Conservation (phyloP, 2,113 vertebrate species). For the Lycaon pictus region DNA sequence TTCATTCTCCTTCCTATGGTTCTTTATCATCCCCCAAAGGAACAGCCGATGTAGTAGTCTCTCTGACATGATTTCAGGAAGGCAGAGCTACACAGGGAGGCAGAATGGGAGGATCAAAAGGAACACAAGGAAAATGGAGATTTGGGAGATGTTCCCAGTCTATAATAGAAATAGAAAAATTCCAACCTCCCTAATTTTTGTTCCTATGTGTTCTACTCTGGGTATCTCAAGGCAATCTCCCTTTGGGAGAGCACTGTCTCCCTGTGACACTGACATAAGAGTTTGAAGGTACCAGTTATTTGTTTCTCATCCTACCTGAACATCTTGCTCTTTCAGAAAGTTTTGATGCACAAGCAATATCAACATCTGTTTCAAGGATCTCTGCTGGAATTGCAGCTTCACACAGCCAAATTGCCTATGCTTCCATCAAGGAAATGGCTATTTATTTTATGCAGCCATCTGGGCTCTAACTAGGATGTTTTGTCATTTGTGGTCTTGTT, state of each 20-base stretch:
- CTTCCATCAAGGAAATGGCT: slow-evolving; percentile 89
- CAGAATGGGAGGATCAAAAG: slow-evolving; percentile 1
- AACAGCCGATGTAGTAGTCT: not conserved
- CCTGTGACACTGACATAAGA: slow-evolving; percentile 69
- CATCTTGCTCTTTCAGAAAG: slow-evolving; percentile 88
- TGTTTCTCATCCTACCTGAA: slow-evolving; percentile 86
- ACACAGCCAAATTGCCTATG: slow-evolving; percentile 90
- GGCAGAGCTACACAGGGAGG: not conserved
- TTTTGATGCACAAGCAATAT: slow-evolving; percentile 89
- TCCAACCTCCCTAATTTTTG: not conserved
- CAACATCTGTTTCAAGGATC: slow-evolving; percentile 91
- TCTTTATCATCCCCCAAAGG: not conserved
- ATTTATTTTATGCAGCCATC: slow-evolving; percentile 93
- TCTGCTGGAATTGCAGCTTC: slow-evolving; percentile 89
- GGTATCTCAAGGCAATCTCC: not conserved
- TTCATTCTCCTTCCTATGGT: not conserved
- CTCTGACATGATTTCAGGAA: slow-evolving; percentile 32
- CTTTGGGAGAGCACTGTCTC: slow-evolving; percentile 51
- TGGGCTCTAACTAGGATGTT: slow-evolving; percentile 89
- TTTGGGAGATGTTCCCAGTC: slow-evolving; percentile 29
- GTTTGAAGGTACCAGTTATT: slow-evolving; percentile 77
- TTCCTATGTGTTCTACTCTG: not conserved
- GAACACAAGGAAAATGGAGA: slow-evolving; percentile 16
- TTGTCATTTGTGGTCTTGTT: slow-evolving; percentile 88
- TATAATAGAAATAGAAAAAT: slow-evolving; percentile 1